Evolutionary conservation across 2,888 invertebrate species (phyloP).

Genomic region (Smittia sp.): DNA sequence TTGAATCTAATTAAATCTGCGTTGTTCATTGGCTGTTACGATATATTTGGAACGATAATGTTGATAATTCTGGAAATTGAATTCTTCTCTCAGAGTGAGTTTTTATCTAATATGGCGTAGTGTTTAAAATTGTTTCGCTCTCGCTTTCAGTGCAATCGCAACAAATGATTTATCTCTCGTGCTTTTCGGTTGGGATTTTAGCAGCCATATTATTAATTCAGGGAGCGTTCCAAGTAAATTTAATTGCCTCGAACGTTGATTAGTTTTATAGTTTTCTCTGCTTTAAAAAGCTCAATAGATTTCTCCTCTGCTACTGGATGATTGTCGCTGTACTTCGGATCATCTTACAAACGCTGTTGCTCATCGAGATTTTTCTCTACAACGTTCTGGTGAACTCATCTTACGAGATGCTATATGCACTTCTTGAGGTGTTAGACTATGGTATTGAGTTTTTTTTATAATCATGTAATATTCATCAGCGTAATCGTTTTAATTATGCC

Average conservation of each 20-base stretch:
- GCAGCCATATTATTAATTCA: conserved; percentile 30
- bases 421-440: conserved; percentile 23
- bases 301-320: conserved; percentile 22
- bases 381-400: neutral
- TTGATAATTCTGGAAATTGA: conserved; percentile 27
- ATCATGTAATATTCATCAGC: too few relatives aligned
- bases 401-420: conserved; percentile 17
- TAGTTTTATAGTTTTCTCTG: too few relatives aligned
- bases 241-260: too few relatives aligned
- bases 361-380: conserved; percentile 27
- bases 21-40: conserved; percentile 21
- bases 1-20: conserved; percentile 32
- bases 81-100: conserved; percentile 18
- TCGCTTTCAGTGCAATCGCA: conserved; percentile 30
- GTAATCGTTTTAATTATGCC: neutral
- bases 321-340: conserved; percentile 15
- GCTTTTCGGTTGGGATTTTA: conserved; percentile 31
- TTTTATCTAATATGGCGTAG: neutral
- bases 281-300: conserved; percentile 17
- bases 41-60: conserved; percentile 26
- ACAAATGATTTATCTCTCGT: conserved; percentile 36
- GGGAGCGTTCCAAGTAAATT: conserved; percentile 10
- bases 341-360: neutral
- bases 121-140: neutral
- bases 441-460: conserved; percentile 5